Percentiles rank a stretch among this genome's conserved stretches.
phyloP scores from a whole-genome alignment of 2,888 invertebrate genomes.

The Apamea anceps region DNA sequence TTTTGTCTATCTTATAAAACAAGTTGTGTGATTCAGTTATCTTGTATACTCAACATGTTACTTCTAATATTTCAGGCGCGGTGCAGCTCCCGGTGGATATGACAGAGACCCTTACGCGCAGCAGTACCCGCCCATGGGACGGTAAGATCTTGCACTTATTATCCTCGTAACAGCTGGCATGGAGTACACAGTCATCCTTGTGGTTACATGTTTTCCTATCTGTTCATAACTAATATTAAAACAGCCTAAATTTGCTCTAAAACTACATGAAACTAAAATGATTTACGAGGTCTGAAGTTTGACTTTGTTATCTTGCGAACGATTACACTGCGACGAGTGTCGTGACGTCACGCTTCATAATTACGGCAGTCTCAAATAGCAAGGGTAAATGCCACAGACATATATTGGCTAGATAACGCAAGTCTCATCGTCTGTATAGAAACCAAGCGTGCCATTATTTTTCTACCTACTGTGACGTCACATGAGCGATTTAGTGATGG shows the following conservation, averaged over 20 bases:
- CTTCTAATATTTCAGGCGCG: conserved; percentile 78
- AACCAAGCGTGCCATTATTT: no score
- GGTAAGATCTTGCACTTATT: conserved; percentile 77
- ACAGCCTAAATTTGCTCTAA: not conserved
- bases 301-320: not conserved
- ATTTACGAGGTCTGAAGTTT: not conserved
- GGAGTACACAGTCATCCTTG: conserved; percentile 52
- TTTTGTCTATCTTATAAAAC: not conserved
- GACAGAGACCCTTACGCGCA: conserved; percentile 88
- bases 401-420: no score
- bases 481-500: no score
- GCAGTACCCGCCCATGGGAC: conserved; percentile 88
- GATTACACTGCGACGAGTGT: no score
- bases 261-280: no score
- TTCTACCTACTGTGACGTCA: no score
- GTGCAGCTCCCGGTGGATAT: conserved; percentile 83
- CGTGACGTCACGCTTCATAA: not conserved
- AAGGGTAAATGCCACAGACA: not conserved
- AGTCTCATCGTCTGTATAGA: no score
- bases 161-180: conserved; percentile 43
- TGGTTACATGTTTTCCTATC: conserved; percentile 37
- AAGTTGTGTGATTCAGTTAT: not conserved
- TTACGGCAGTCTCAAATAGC: not conserved
- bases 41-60: not conserved
- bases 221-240: conserved; percentile 18